Evolutionary conservation across 2,888 invertebrate genomes (phyloP).

Genomic region (Deilephila porcellus): DNA sequence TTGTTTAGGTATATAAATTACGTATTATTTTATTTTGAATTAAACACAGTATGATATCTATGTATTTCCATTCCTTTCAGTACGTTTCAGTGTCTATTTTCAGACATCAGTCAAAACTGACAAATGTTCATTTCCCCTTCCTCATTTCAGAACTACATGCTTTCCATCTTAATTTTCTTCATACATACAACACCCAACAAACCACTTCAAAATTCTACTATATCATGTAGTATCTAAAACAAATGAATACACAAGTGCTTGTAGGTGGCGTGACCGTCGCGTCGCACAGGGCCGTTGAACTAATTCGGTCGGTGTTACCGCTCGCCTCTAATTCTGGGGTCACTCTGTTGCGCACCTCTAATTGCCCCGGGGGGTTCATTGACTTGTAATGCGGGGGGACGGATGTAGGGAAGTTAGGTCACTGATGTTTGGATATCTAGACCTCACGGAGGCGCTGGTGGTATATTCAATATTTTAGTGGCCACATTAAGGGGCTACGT

Average conservation of each 20-base stretch:
- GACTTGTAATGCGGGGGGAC: slow-evolving; percentile 9
- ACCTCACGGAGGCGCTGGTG: not conserved
- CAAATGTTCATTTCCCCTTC: no score
- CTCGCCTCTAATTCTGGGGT: slow-evolving; percentile 54
- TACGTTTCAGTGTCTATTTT: no score
- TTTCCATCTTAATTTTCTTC: no score
- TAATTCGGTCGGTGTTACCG: slow-evolving; percentile 40
- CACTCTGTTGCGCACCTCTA: slow-evolving; percentile 47
- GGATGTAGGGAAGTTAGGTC: no score
- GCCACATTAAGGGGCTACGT: not conserved
- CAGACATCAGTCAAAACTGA: no score
- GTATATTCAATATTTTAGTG: not conserved
- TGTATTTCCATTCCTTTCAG: no score
- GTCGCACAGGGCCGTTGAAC: slow-evolving; percentile 33
- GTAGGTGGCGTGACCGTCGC: not conserved
- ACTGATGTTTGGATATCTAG: not conserved
- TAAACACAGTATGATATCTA: no score
- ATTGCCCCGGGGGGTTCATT: slow-evolving; percentile 32
- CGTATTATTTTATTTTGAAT: no score
- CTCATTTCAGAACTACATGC: no score
- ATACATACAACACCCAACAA: no score
- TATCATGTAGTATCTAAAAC: not conserved
- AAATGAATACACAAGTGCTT: slow-evolving; percentile 5
- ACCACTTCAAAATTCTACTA: no score
- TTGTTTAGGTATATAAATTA: no score